phyloP scores from a whole-genome alignment of 2,113 vertebrate genomes.

The Sinocyclocheilus anophthalmus region DNA sequence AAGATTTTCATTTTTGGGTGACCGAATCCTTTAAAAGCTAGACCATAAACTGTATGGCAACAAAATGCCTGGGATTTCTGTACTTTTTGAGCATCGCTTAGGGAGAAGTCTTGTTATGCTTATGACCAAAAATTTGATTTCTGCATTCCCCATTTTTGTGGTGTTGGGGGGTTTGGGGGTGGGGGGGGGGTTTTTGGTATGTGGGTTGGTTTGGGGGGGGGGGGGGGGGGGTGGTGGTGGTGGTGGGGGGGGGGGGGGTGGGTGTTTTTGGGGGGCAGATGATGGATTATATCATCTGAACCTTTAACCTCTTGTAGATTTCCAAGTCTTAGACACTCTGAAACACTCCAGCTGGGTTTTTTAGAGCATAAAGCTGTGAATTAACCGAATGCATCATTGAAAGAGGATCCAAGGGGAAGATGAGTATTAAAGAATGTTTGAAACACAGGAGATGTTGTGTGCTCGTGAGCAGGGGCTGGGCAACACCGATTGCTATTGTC shows the following conservation, averaged over 20 bases:
- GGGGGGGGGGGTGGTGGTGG: too few species aligned
- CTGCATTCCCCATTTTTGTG: too few species aligned
- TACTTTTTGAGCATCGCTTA: background rate
- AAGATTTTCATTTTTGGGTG: background rate
- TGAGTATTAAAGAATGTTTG: conserved; percentile 10
- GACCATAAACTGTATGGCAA: background rate
- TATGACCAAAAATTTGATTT: background rate
- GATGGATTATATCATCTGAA: conserved; percentile 33
- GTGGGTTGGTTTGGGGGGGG: too few species aligned
- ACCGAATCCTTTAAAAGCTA: background rate
- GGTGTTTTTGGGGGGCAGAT: too few species aligned
- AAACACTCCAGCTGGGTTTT: conserved; percentile 16
- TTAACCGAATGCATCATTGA: background rate
- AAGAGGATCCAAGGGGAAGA: conserved; percentile 7
- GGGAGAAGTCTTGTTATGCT: background rate
- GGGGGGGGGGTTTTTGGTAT: too few species aligned
- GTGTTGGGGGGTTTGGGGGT: too few species aligned
- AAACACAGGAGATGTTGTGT: background rate
- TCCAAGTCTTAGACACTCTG: background rate
- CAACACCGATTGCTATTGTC: conserved; percentile 29
- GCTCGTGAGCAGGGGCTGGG: conserved; percentile 28
- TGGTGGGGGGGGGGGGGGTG: too few species aligned
- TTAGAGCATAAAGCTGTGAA: background rate
- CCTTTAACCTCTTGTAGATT: conserved; percentile 25
- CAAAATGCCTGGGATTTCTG: background rate